Percentiles rank a stretch among this genome's conserved stretches.
Evolutionary conservation across 1,140 invertebrate species (phyloP).

Genomic region (Magallana ariakensis): DNA sequence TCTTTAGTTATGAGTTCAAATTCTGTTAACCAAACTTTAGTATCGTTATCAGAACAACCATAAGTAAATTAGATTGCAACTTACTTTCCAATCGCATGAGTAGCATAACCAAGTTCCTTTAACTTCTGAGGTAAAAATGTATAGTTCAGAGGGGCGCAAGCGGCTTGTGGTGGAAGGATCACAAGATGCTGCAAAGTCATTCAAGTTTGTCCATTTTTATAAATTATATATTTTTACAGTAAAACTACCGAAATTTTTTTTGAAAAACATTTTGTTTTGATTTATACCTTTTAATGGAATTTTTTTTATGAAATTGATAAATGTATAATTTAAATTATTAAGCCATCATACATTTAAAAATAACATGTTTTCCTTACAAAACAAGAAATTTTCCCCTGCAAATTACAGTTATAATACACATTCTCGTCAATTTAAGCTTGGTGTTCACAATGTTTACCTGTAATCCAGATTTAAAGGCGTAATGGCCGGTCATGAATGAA

Average conservation of each 20-base stretch:
- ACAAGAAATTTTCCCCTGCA: no score
- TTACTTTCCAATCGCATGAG: slow-evolving; percentile 89
- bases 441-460: slow-evolving; percentile 51
- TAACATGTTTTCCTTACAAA: no score
- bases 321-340: no score
- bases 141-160: slow-evolving; percentile 86
- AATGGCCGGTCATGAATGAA: slow-evolving; percentile 62
- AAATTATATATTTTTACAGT: background rate
- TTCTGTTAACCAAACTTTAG: background rate
- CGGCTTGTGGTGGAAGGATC: slow-evolving; percentile 85
- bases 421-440: no score
- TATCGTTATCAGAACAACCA: background rate
- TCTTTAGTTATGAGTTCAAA: background rate
- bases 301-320: no score
- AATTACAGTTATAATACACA: no score
- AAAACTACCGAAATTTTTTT: no score
- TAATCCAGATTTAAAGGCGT: slow-evolving; percentile 60
- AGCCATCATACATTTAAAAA: no score
- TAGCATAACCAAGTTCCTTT: slow-evolving; percentile 87
- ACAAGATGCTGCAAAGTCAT: slow-evolving; percentile 51
- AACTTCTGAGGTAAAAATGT: slow-evolving; percentile 89
- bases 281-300: no score
- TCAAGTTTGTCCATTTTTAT: no score
- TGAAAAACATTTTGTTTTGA: no score
- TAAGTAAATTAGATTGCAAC: background rate